A percentile compares a stretch with the other conserved stretches of the same genome.
These are phyloP conservation scores for Muntiacus muntjak DNA, from an alignment of 2,113 vertebrate genomes.

Conservation along the genomic window DNA sequence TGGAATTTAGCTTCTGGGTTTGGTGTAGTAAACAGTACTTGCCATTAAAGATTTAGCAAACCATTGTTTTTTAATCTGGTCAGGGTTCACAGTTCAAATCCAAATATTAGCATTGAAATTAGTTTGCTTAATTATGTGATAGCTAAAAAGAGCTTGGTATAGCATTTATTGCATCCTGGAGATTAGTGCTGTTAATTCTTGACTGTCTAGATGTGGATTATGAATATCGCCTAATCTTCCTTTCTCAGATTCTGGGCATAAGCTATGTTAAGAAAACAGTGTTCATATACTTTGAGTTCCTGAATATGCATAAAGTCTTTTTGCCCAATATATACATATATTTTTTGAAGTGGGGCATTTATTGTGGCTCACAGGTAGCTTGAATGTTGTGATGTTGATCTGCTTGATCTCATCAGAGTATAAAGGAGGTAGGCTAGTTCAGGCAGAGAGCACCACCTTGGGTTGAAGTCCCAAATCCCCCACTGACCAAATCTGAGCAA, in stretches of 20 bases:
- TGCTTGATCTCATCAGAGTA: background rate
- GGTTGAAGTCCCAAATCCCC: background rate
- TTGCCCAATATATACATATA: background rate
- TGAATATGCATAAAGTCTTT: background rate
- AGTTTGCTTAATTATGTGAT: background rate
- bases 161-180: background rate
- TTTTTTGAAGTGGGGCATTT: background rate
- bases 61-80: background rate
- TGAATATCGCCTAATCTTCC: background rate
- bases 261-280: background rate
- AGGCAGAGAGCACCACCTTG: background rate
- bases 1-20: background rate
- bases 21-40: background rate
- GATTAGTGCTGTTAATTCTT: constrained; percentile 8
- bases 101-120: background rate
- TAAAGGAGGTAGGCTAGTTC: background rate
- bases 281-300: background rate
- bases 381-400: background rate
- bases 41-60: background rate
- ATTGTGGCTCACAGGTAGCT: background rate
- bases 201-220: background rate
- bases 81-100: background rate
- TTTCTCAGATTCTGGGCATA: background rate
- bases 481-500: background rate
- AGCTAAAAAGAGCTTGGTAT: background rate